Conservation (phyloP, 2,797 vertebrate species). For the Podargus strigoides region DNA sequence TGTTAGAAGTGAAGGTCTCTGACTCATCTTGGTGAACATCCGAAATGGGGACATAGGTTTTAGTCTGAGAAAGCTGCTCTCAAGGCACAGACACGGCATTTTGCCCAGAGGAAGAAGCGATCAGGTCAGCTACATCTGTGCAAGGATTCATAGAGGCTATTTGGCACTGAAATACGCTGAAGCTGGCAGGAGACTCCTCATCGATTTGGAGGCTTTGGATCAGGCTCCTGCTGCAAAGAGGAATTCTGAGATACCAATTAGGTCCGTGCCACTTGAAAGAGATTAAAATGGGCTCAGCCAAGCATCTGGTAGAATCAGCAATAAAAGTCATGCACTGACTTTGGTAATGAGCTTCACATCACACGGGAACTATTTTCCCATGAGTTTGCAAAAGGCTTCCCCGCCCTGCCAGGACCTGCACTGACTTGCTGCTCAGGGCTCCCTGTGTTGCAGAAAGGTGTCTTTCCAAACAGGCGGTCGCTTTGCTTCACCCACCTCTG, state of each 20-base stretch:
- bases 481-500: slow-evolving; percentile 15
- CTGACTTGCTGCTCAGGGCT: slow-evolving; percentile 58
- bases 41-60: not conserved
- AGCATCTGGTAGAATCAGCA: slow-evolving; percentile 58
- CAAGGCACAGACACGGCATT: not conserved
- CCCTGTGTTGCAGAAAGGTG: slow-evolving; percentile 38
- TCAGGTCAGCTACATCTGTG: fast-evolving
- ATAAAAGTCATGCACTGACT: slow-evolving; percentile 45
- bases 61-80: not conserved
- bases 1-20: not conserved
- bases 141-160: not conserved
- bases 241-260: slow-evolving; percentile 47
- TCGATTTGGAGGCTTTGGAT: slow-evolving; percentile 9
- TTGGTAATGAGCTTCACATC: slow-evolving; percentile 63
- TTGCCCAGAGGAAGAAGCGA: not conserved
- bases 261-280: slow-evolving; percentile 58
- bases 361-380: slow-evolving; percentile 64
- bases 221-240: not conserved
- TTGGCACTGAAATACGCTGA: not conserved
- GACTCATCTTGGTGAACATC: not conserved
- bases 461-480: slow-evolving; percentile 45
- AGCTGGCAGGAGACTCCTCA: not conserved
- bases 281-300: slow-evolving; percentile 55
- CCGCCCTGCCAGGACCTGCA: slow-evolving; percentile 51
- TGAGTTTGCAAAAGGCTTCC: slow-evolving; percentile 59